phyloP scores from a whole-genome alignment of 2,797 vertebrate species.

The Gymnothorax javanicus region DNA sequence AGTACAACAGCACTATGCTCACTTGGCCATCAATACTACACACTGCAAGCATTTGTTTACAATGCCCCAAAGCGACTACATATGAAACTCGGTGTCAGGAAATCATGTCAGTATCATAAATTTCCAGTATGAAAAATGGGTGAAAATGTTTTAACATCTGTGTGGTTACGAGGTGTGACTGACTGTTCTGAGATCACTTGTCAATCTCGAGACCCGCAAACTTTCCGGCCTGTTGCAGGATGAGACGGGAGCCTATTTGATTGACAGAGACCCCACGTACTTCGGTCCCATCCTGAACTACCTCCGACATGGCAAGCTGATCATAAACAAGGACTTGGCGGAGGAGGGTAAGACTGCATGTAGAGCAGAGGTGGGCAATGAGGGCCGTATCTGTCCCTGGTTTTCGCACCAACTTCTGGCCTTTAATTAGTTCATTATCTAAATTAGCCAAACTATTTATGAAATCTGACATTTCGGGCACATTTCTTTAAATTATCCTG shows the following conservation, averaged over 20 bases:
- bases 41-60: not conserved
- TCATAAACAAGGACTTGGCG: conserved; percentile 91
- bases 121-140: not conserved
- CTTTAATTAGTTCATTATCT: too few relatives aligned
- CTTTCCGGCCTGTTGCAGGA: conserved; percentile 70
- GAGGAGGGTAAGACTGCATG: conserved; percentile 79
- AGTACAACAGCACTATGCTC: not conserved
- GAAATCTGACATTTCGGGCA: too few relatives aligned
- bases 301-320: conserved; percentile 91
- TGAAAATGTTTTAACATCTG: not conserved
- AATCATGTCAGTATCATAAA: not conserved
- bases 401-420: too few relatives aligned
- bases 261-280: conserved; percentile 92
- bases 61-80: not conserved
- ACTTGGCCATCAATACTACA: not conserved
- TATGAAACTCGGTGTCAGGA: not conserved
- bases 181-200: not conserved
- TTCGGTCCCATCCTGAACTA: conserved; percentile 93
- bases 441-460: too few relatives aligned
- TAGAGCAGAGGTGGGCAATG: too few relatives aligned
- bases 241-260: conserved; percentile 89
- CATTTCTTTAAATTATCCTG: too few relatives aligned
- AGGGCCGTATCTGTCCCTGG: too few relatives aligned
- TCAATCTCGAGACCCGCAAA: not conserved
- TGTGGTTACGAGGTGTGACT: not conserved